phyloP scores from a whole-genome alignment of 1,140 invertebrate species.

The Scaptomyza pallida region DNA sequence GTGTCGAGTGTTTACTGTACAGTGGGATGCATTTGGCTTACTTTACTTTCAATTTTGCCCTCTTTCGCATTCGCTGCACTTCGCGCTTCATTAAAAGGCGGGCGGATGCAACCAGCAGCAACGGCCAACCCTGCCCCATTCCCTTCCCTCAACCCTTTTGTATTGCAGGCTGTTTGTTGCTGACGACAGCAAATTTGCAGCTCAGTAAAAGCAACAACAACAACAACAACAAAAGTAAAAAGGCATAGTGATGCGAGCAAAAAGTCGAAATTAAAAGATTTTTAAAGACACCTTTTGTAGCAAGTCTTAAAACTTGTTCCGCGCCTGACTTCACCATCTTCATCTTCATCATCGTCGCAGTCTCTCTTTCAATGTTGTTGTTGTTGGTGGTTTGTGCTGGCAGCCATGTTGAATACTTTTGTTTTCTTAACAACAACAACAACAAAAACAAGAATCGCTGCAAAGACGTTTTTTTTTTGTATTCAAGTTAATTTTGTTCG shows the following conservation, averaged over 20 bases:
- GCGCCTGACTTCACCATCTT: conserved; percentile 56
- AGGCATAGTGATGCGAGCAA: conserved; percentile 35
- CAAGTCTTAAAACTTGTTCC: conserved; percentile 80
- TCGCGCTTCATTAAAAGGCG: conserved; percentile 84
- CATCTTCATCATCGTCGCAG: conserved; percentile 36
- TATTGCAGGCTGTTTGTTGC: conserved; percentile 7
- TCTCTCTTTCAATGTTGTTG: conserved; percentile 24
- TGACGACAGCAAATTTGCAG: conserved; percentile 75
- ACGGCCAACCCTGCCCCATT: conserved; percentile 15
- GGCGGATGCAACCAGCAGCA: conserved; percentile 67
- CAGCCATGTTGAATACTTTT: conserved; percentile 83
- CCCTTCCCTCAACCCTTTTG: conserved; percentile 1
- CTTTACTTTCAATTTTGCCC: conserved; percentile 61
- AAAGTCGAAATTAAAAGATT: conserved; percentile 80
- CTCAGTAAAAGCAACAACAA: conserved; percentile 22
- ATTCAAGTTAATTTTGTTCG: conserved; percentile 64
- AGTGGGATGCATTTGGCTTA: conserved; percentile 43
- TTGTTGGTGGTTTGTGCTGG: conserved; percentile 40
- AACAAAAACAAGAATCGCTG: conserved; percentile 32
- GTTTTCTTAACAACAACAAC: too few species aligned
- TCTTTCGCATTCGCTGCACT: conserved; percentile 72
- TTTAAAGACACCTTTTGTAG: conserved; percentile 81
- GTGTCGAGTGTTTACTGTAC: conserved; percentile 14
- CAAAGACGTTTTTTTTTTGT: conserved; percentile 47
- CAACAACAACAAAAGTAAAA: not conserved